These are phyloP conservation scores for Choristoneura rosaceana DNA, from an alignment of 2,888 invertebrate species.

Conservation along the genomic window DNA sequence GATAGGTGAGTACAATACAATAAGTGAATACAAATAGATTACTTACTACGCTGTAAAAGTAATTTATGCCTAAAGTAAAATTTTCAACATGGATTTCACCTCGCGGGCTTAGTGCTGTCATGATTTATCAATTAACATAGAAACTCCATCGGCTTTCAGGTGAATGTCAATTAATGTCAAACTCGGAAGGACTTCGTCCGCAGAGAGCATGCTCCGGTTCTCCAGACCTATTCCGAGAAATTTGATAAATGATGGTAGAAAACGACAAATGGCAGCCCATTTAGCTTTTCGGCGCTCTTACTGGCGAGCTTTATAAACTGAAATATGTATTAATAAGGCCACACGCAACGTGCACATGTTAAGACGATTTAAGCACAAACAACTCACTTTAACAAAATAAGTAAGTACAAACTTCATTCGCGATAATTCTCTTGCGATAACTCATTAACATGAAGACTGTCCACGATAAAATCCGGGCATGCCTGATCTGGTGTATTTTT, in stretches of 20 bases:
- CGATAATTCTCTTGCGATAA: background rate
- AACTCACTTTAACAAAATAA: background rate
- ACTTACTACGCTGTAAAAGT: background rate
- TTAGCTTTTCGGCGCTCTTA: background rate
- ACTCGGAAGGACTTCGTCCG: slow-evolving; percentile 58
- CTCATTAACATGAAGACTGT: background rate
- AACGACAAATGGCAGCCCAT: background rate
- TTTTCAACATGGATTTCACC: slow-evolving; percentile 49
- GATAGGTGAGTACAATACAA: slow-evolving; percentile 4
- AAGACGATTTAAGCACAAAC: background rate
- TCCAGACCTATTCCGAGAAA: slow-evolving; percentile 11
- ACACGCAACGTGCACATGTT: slow-evolving; percentile 1
- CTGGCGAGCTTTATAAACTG: background rate
- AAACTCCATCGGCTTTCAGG: slow-evolving; percentile 74
- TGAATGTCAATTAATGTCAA: slow-evolving; percentile 76
- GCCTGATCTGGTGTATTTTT: too few relatives aligned
- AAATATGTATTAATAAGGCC: background rate
- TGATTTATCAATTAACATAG: slow-evolving; percentile 77
- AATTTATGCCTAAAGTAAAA: background rate
- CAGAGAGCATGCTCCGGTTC: slow-evolving; percentile 38
- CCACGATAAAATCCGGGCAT: too few relatives aligned
- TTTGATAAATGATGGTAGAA: slow-evolving; percentile 8
- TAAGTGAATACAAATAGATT: background rate
- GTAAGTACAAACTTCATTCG: slow-evolving; percentile 3
- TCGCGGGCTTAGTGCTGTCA: slow-evolving; percentile 57